Evolutionary conservation across 2,888 invertebrate species (phyloP).

Genomic region (Piscicola geometra): DNA sequence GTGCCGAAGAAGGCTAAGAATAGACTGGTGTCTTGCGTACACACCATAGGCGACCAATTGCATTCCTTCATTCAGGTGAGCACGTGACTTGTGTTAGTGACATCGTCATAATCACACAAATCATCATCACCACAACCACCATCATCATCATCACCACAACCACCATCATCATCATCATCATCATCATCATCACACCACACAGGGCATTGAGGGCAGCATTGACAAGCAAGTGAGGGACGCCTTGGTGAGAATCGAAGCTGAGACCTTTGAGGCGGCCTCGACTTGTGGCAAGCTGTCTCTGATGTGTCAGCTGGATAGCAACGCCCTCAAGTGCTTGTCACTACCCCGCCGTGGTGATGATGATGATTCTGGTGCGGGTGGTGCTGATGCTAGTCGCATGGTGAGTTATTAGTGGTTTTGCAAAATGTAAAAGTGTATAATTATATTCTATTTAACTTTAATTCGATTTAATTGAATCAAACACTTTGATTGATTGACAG

Average conservation of each 20-base stretch:
- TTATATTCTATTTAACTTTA: too few relatives aligned
- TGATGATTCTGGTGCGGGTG: not conserved
- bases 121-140: not conserved
- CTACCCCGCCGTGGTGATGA: not conserved
- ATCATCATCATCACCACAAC: conserved; percentile 12
- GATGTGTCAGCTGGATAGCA: conserved; percentile 21
- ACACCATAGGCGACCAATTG: not conserved
- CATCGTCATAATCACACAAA: not conserved
- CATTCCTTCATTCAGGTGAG: conserved; percentile 29
- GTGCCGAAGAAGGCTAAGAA: conserved; percentile 9
- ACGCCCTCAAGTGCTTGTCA: not conserved
- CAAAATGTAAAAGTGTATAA: too few relatives aligned
- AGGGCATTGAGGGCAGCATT: not conserved
- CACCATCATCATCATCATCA: not conserved
- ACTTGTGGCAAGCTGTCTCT: conserved; percentile 18
- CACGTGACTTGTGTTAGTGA: not conserved
- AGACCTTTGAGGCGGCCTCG: not conserved
- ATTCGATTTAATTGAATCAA: too few relatives aligned
- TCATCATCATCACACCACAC: not conserved
- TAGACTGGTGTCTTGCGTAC: not conserved
- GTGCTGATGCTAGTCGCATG: too few relatives aligned
- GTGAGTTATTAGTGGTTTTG: too few relatives aligned
- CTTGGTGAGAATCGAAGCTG: not conserved
- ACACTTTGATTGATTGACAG: not conserved
- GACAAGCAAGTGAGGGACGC: not conserved